phyloP scores from a whole-genome alignment of 2,113 vertebrate species.

The Pionites leucogaster region DNA sequence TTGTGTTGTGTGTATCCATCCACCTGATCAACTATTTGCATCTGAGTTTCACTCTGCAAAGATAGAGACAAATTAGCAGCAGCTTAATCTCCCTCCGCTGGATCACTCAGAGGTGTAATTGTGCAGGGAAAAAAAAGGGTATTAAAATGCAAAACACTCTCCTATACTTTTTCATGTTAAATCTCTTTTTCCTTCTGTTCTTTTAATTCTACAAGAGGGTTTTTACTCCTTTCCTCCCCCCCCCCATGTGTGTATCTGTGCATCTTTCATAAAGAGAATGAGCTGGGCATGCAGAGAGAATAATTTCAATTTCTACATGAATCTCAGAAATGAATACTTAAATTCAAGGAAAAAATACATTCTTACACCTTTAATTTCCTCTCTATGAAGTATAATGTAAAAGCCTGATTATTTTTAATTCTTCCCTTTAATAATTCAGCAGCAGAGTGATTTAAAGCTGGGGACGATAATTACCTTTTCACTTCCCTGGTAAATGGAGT shows the following conservation, averaged over 20 bases:
- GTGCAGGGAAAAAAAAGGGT: constrained; percentile 69
- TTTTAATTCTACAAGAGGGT: constrained; percentile 69
- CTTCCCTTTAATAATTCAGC: constrained; percentile 80
- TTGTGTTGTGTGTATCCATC: neutral
- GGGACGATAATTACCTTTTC: constrained; percentile 78
- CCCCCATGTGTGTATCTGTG: neutral
- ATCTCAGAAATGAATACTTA: constrained; percentile 79
- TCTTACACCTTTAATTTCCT: constrained; percentile 83
- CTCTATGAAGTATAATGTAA: constrained; percentile 80
- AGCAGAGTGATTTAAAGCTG: constrained; percentile 77
- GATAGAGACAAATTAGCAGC: constrained; percentile 52
- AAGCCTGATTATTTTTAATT: constrained; percentile 85
- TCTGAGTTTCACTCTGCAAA: neutral
- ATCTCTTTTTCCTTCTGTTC: constrained; percentile 60
- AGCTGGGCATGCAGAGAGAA: constrained; percentile 60
- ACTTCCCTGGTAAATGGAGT: constrained; percentile 77
- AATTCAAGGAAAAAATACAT: constrained; percentile 74
- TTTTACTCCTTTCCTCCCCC: constrained; percentile 17
- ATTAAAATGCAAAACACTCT: constrained; percentile 79
- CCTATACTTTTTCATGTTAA: constrained; percentile 71
- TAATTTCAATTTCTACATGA: constrained; percentile 72
- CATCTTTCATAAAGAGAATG: constrained; percentile 52
- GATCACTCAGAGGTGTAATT: constrained; percentile 77
- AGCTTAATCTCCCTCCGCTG: constrained; percentile 69
- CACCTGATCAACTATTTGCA: neutral